Percentiles rank a stretch among this genome's conserved stretches.
Conservation (phyloP, 2,888 invertebrate species). For the Trachelus iudaicus region DNA sequence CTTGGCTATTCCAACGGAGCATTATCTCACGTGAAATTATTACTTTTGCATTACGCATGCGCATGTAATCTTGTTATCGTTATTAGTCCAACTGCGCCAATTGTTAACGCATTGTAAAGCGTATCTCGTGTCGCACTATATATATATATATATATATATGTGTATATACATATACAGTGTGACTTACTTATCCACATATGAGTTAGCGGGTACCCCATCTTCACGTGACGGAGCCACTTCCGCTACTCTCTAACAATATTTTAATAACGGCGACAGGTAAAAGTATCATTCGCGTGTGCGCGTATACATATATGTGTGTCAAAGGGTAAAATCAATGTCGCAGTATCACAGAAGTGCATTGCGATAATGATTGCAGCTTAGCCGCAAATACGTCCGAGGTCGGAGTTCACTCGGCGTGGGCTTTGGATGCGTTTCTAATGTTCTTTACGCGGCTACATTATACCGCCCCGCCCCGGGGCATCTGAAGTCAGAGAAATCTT, state of each 20-base stretch:
- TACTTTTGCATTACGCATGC: slow-evolving; percentile 23
- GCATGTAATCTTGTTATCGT: slow-evolving; percentile 32
- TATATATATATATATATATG: too few relatives aligned
- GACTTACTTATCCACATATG: too few relatives aligned
- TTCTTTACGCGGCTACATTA: not conserved
- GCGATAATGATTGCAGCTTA: not conserved
- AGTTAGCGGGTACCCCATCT: not conserved
- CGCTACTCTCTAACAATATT: not conserved
- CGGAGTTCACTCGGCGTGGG: not conserved
- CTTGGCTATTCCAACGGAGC: not conserved
- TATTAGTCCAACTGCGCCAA: not conserved
- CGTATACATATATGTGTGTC: not conserved
- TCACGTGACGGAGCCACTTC: not conserved
- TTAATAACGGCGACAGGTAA: not conserved
- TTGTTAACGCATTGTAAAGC: not conserved
- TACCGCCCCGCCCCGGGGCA: not conserved
- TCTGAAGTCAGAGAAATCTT: not conserved
- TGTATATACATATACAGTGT: too few relatives aligned
- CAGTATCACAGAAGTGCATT: not conserved
- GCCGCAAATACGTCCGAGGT: not conserved
- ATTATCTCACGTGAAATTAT: slow-evolving; percentile 34
- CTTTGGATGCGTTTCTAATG: not conserved
- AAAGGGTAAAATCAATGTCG: not conserved
- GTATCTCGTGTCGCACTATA: not conserved
- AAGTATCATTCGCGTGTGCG: not conserved